Base-by-base conservation (phyloP, 2,888 invertebrate species). In the Eupsilia transversa region DNA sequence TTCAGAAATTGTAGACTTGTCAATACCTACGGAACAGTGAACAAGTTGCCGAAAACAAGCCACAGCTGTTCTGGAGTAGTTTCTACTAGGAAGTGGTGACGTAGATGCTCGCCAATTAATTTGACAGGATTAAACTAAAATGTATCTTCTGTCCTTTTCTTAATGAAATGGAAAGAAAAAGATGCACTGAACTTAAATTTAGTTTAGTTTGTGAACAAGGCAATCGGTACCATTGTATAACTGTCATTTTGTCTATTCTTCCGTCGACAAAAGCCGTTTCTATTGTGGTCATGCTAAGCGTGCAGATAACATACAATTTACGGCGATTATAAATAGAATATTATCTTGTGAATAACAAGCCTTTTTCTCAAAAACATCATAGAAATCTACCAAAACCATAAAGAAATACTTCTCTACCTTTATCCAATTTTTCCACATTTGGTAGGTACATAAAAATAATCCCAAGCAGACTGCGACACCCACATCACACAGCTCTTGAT, bases 21-120 rank as follows among this genome's bases (percentile, higher is more conserved):
- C 81, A 46, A 64, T 67, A 63, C n/a, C n/a, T n/a, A n/a, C 20
- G 17, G 52, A 46, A 27, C 0, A 17, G 30, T 49, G 33, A 63
- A 61, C 63, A 54, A 75, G 75, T 67, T 70, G 63, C 41, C 66
- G 43, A 0, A 35, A 75, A 23, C 79, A 69, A 30, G 33, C 69
- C 69, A 23, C 33, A 27, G 33, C 35, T 74, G 20, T 23, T 33
- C 41, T 41, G 9, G 9, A 57, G 57, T 38, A 57, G 75, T 74
- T 78, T 61, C n/a, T 2, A 23, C n/a, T n/a, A 20, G 4, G 14
- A 14, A 76, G 14, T 23, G 0, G 54, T 61, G 33, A 46, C 23
- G 30, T 20, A 72, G 33, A 43, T 49, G 20, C 41, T 33, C 38
- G n/a, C n/a, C n/a, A n/a, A n/a, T n/a, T n/a, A n/a, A n/a, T n/a